Conservation (phyloP, 1,140 invertebrate species). For the Glossosoma conforme region DNA sequence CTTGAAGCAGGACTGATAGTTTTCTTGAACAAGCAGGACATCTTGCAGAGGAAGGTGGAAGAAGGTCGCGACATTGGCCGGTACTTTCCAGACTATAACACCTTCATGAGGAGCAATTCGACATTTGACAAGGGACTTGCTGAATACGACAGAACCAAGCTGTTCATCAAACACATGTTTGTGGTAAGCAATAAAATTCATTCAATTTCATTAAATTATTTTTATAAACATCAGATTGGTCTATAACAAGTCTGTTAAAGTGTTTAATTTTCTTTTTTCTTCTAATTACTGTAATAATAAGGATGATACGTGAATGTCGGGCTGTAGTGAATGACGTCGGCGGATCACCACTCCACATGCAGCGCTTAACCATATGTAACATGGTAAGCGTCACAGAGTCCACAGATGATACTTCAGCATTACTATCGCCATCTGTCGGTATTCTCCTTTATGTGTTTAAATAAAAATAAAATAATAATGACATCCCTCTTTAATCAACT, state of each 20-base stretch:
- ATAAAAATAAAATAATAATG: too few relatives aligned
- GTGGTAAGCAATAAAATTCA: constrained; percentile 48
- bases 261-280: not conserved
- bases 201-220: not conserved
- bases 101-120: constrained; percentile 47
- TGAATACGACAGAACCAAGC: constrained; percentile 60
- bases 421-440: too few relatives aligned
- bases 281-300: not conserved
- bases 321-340: too few relatives aligned
- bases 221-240: too few relatives aligned
- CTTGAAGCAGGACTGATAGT: constrained; percentile 69
- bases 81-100: constrained; percentile 61
- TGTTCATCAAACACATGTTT: constrained; percentile 65
- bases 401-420: too few relatives aligned
- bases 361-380: too few relatives aligned
- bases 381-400: too few relatives aligned
- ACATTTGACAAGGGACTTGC: constrained; percentile 37
- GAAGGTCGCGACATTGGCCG: constrained; percentile 57
- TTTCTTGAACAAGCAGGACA: constrained; percentile 80
- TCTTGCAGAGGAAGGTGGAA: constrained; percentile 64
- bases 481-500: too few relatives aligned
- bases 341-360: too few relatives aligned
- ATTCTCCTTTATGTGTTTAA: too few relatives aligned
- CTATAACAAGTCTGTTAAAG: too few relatives aligned
- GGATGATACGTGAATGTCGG: too few relatives aligned